phyloP scores from a whole-genome alignment of 2,797 vertebrate species.

The Lagodon rhomboides region DNA sequence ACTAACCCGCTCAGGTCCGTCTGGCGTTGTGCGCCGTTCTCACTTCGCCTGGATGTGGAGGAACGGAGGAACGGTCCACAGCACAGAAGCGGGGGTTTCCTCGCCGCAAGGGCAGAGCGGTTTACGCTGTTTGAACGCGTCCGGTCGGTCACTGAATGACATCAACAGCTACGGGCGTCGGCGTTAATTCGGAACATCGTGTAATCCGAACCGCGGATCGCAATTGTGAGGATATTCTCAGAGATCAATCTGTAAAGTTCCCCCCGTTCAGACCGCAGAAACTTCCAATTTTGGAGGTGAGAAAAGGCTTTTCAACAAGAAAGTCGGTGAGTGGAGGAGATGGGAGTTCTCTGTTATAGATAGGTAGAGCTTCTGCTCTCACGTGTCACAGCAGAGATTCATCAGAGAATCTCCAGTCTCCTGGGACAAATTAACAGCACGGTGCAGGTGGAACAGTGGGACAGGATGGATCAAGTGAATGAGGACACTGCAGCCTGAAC shows the following conservation, averaged over 20 bases:
- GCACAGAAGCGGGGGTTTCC: conserved; percentile 53
- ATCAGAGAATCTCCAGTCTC: conserved; percentile 16
- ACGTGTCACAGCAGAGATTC: conserved; percentile 19
- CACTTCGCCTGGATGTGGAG: conserved; percentile 68
- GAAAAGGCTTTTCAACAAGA: conserved; percentile 53
- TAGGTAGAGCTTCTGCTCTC: conserved; percentile 11
- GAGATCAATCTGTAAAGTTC: neutral
- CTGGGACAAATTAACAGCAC: conserved; percentile 25
- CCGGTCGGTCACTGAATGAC: accelerated
- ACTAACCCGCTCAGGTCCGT: conserved; percentile 66
- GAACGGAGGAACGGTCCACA: conserved; percentile 80
- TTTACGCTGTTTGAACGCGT: neutral
- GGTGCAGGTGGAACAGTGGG: neutral
- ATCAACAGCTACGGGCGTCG: accelerated
- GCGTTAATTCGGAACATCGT: neutral
- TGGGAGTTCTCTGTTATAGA: conserved; percentile 36
- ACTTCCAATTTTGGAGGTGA: conserved; percentile 69
- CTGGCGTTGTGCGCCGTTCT: conserved; percentile 61
- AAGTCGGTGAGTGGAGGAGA: conserved; percentile 32
- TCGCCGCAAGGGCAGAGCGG: accelerated
- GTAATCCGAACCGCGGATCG: accelerated
- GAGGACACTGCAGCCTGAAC: conserved; percentile 4
- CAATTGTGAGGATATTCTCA: neutral
- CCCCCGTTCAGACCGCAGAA: conserved; percentile 49
- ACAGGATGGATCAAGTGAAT: neutral